Conservation (phyloP, 1,140 invertebrate genomes). For the Sycobia sp. region DNA sequence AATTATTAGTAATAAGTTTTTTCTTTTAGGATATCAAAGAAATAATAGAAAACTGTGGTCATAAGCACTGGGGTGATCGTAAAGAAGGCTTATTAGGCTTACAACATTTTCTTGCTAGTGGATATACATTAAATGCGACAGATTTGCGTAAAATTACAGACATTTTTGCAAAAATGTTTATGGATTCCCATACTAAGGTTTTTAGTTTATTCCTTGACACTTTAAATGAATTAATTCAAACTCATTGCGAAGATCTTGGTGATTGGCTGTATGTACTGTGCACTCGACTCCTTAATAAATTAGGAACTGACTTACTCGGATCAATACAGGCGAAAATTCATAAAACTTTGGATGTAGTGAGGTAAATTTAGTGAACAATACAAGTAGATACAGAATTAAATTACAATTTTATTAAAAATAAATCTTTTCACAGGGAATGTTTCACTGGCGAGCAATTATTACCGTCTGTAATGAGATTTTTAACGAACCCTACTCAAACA, state of each 20-base stretch:
- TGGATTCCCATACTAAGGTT: slow-evolving; percentile 96
- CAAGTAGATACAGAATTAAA: slow-evolving; percentile 38
- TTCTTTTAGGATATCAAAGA: slow-evolving; percentile 80
- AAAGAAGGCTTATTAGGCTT: slow-evolving; percentile 89
- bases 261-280: slow-evolving; percentile 89
- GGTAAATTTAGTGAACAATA: slow-evolving; percentile 61
- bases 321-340: slow-evolving; percentile 90
- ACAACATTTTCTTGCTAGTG: slow-evolving; percentile 74
- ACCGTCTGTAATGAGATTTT: slow-evolving; percentile 72
- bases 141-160: slow-evolving; percentile 85
- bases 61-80: slow-evolving; percentile 87
- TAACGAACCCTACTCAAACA: slow-evolving; percentile 88
- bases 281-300: slow-evolving; percentile 76
- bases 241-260: slow-evolving; percentile 84
- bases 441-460: slow-evolving; percentile 72
- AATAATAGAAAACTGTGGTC: slow-evolving; percentile 85
- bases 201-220: slow-evolving; percentile 92
- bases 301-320: slow-evolving; percentile 86
- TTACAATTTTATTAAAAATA: too few relatives aligned
- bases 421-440: slow-evolving; percentile 61
- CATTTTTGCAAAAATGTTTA: slow-evolving; percentile 94
- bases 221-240: slow-evolving; percentile 83
- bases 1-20: too few relatives aligned
- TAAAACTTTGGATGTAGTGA: slow-evolving; percentile 83
- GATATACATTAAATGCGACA: slow-evolving; percentile 69